phyloP scores from a whole-genome alignment of 2,113 vertebrate species.

The Melospiza georgiana region DNA sequence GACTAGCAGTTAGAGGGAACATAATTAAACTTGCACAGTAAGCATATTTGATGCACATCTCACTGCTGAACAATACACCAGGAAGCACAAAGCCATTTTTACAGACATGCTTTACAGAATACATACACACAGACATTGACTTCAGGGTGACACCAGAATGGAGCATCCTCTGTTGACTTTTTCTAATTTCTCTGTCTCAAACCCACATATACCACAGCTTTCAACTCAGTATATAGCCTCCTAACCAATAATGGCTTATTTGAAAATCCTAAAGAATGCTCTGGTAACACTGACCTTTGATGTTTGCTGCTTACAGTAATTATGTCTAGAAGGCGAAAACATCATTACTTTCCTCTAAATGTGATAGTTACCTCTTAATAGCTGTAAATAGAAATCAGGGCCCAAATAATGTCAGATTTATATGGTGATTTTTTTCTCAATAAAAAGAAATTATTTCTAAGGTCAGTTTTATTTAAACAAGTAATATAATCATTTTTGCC shows the following conservation, averaged over 20 bases:
- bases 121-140: neutral
- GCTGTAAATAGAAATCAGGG: neutral
- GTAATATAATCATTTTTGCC: neutral
- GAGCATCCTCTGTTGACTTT: neutral
- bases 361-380: neutral
- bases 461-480: neutral
- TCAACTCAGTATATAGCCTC: neutral
- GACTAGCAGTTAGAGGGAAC: neutral
- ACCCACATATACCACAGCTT: neutral
- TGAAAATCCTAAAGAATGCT: neutral
- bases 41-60: neutral
- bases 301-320: neutral
- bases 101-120: neutral
- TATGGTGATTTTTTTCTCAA: neutral
- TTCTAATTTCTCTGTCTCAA: neutral
- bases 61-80: neutral
- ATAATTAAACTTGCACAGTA: slow-evolving; percentile 22
- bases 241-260: neutral
- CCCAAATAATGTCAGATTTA: neutral
- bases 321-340: neutral
- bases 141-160: neutral
- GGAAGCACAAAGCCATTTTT: neutral
- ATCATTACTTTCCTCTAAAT: neutral
- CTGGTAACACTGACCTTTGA: neutral
- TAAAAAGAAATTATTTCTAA: neutral